phyloP scores from a whole-genome alignment of 2,113 vertebrate genomes.

The Neodontobutis hainanensis region DNA sequence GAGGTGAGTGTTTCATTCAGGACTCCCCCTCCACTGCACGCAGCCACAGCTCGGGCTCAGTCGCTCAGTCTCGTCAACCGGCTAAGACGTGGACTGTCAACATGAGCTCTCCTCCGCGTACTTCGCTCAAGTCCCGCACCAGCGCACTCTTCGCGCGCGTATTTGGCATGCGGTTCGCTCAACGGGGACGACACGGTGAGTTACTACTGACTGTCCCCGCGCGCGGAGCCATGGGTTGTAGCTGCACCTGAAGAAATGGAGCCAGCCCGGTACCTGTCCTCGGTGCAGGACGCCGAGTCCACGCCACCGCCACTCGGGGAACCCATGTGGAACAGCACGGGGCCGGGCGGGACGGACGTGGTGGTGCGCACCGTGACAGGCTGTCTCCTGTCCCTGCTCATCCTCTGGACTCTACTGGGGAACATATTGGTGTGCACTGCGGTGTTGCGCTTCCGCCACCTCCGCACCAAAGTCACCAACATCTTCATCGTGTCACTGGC shows the following conservation, averaged over 20 bases:
- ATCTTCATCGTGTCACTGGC: slow-evolving; percentile 94
- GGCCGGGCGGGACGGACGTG: slow-evolving; percentile 61
- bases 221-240: slow-evolving; percentile 48
- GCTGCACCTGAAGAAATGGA: slow-evolving; percentile 61
- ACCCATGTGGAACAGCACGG: slow-evolving; percentile 77
- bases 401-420: slow-evolving; percentile 91
- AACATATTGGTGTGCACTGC: slow-evolving; percentile 91
- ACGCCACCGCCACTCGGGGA: slow-evolving; percentile 61
- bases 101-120: slow-evolving; percentile 53
- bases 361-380: slow-evolving; percentile 82
- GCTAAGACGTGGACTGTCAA: slow-evolving; percentile 45
- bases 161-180: slow-evolving; percentile 18
- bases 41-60: slow-evolving; percentile 29
- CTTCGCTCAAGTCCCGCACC: slow-evolving; percentile 41
- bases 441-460: slow-evolving; percentile 87
- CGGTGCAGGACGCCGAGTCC: slow-evolving; percentile 62
- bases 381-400: slow-evolving; percentile 85
- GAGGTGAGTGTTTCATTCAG: slow-evolving; percentile 25
- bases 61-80: slow-evolving; percentile 50
- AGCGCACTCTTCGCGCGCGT: slow-evolving; percentile 37
- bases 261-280: slow-evolving; percentile 73
- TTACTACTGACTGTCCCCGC: slow-evolving; percentile 43
- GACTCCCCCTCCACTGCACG: slow-evolving; percentile 40
- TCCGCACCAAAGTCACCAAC: slow-evolving; percentile 91
- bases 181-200: slow-evolving; percentile 37